Evolutionary conservation across 2,888 invertebrate genomes (phyloP).

Genomic region (Hymenopus coronatus): DNA sequence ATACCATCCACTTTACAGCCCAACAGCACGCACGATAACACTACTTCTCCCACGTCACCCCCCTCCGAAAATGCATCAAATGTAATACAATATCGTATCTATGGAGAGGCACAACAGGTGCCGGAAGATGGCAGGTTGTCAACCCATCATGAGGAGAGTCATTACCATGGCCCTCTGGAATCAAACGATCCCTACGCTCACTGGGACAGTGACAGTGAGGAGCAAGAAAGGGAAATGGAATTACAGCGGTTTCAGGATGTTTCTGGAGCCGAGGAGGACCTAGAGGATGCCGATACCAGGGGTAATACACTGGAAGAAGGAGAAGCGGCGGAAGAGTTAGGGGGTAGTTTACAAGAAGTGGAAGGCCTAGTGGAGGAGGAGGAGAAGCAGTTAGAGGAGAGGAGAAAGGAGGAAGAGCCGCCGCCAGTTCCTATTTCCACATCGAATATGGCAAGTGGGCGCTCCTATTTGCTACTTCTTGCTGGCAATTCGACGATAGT

Average conservation of each 20-base stretch:
- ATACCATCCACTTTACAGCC: conserved; percentile 1
- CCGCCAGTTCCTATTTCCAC: not conserved
- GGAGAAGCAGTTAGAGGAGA: not conserved
- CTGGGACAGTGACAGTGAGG: conserved; percentile 41
- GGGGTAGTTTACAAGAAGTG: conserved; percentile 22
- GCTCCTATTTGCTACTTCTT: conserved; percentile 39
- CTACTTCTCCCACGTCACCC: not conserved
- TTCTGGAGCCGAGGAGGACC: conserved; percentile 21
- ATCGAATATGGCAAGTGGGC: conserved; percentile 2
- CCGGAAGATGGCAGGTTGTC: not conserved
- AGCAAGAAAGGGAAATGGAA: conserved; percentile 39
- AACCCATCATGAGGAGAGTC: conserved; percentile 34
- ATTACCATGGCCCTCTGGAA: conserved; percentile 24
- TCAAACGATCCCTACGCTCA: conserved; percentile 38
- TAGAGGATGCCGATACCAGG: conserved; percentile 27
- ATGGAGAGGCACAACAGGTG: not conserved
- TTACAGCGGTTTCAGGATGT: conserved; percentile 25
- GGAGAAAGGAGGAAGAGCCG: not conserved
- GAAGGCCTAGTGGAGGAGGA: conserved; percentile 22
- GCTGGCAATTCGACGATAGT: conserved; percentile 43
- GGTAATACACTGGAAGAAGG: not conserved
- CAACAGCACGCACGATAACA: not conserved
- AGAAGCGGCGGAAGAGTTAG: not conserved
- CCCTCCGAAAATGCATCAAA: not conserved
- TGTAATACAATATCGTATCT: not conserved